phyloP scores from a whole-genome alignment of 2,797 vertebrate species.

The Prunella strophiata region DNA sequence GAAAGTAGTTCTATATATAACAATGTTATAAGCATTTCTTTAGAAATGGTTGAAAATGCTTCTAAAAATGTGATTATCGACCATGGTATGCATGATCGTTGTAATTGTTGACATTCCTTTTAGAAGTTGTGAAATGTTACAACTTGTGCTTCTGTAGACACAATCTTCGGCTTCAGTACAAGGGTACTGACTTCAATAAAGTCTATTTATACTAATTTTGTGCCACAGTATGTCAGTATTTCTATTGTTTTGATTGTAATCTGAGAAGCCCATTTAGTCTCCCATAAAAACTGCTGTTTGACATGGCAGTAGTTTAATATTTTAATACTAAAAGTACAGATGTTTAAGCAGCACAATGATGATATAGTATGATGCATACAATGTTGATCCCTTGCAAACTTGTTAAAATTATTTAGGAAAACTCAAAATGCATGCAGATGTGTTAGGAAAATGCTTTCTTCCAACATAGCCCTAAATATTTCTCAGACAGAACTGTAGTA shows the following conservation, averaged over 20 bases:
- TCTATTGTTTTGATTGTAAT: constrained; percentile 53
- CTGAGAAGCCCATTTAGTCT: constrained; percentile 3
- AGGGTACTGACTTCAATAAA: constrained; percentile 89
- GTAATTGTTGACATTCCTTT: constrained; percentile 93
- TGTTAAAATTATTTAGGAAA: not conserved
- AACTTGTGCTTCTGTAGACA: constrained; percentile 91
- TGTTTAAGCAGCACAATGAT: not conserved
- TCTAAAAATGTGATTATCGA: constrained; percentile 86
- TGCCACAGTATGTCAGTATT: constrained; percentile 72
- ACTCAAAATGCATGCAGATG: not conserved
- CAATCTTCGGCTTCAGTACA: constrained; percentile 87
- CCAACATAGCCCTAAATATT: not conserved
- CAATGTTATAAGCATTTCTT: constrained; percentile 86
- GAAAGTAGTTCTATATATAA: constrained; percentile 89
- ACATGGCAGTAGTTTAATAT: not conserved
- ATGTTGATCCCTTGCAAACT: not conserved
- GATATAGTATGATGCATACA: not conserved
- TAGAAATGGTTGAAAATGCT: constrained; percentile 87
- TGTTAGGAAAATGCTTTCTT: not conserved
- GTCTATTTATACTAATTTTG: constrained; percentile 82
- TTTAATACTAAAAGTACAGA: not conserved
- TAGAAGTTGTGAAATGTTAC: constrained; percentile 89
- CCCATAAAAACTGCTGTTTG: not conserved
- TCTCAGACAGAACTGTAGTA: not conserved
- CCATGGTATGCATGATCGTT: constrained; percentile 89